Evolutionary conservation across 2,113 vertebrate species (phyloP).

Genomic region (mouse (Mus musculus)): GRCm39 chrX:137613501-137614000

Average conservation of each 20-base stretch:
- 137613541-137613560: not conserved
- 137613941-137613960: not conserved
- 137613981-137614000: slow-evolving; percentile 36
- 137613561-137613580: slow-evolving; percentile 11
- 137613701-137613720: not conserved
- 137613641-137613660: not conserved
- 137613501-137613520: not conserved
- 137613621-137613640: not conserved
- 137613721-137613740: not conserved
- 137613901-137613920: not conserved
- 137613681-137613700: not conserved
- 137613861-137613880: slow-evolving; percentile 11
- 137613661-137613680: not conserved
- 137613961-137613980: not conserved
- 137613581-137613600: not conserved
- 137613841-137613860: not conserved
- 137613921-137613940: not conserved
- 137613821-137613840: not conserved
- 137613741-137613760: too few relatives aligned
- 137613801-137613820: not conserved
- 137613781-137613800: not conserved
- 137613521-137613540: not conserved
- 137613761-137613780: not conserved
- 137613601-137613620: not conserved
- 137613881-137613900: not conserved